Percentiles rank a stretch among this genome's conserved stretches.
phyloP scores from a whole-genome alignment of 2,113 vertebrate genomes.

The Himantopus leucocephalus region DNA sequence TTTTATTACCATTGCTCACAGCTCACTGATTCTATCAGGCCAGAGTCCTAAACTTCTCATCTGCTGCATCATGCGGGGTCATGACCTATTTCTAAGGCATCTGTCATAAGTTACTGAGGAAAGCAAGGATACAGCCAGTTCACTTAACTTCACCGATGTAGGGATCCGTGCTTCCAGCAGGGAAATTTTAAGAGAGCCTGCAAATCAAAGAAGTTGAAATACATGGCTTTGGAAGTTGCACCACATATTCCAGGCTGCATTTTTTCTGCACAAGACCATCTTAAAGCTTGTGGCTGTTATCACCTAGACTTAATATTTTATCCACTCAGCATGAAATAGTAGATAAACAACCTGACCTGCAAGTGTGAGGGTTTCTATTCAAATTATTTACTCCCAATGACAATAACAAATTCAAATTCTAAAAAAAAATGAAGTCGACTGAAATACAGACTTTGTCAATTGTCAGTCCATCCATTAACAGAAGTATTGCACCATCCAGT shows the following conservation, averaged over 20 bases:
- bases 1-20: not conserved
- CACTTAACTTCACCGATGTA: not conserved
- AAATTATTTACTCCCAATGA: not conserved
- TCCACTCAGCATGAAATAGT: not conserved
- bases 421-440: not conserved
- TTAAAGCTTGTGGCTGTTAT: not conserved
- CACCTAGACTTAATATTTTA: not conserved
- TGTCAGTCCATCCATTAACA: not conserved
- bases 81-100: not conserved
- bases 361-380: not conserved
- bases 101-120: not conserved
- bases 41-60: not conserved
- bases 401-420: not conserved
- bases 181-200: not conserved
- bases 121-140: not conserved
- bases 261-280: not conserved
- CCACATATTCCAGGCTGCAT: not conserved
- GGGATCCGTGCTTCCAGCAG: not conserved
- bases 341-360: not conserved
- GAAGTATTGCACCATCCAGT: not conserved
- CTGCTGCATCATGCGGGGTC: not conserved
- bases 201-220: not conserved
- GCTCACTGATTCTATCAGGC: not conserved
- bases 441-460: not conserved
- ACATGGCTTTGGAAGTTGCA: not conserved